phyloP scores from a whole-genome alignment of 2,113 vertebrate species.

The Mugil cephalus region DNA sequence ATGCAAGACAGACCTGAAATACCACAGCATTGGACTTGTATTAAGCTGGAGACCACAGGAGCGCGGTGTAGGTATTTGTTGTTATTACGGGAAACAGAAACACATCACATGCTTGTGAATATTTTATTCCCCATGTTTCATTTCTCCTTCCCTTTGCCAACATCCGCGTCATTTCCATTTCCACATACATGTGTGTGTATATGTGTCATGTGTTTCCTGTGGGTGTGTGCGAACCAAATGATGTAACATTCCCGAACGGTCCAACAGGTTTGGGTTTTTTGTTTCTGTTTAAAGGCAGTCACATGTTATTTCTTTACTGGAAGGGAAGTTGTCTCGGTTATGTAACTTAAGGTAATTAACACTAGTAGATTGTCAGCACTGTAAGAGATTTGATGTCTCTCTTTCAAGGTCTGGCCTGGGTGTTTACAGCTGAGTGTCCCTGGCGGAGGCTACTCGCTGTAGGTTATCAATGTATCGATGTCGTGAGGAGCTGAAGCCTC shows the following conservation, averaged over 20 bases:
- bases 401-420: constrained; percentile 16
- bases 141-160: constrained; percentile 18
- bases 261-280: constrained; percentile 15
- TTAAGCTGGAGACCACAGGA: not conserved
- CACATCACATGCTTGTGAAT: not conserved
- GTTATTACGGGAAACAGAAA: not conserved
- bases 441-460: constrained; percentile 30
- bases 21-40: constrained; percentile 4
- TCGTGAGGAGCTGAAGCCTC: constrained; percentile 15
- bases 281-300: constrained; percentile 9
- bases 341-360: constrained; percentile 31
- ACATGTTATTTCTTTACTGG: constrained; percentile 14
- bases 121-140: constrained; percentile 11
- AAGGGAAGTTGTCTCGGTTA: constrained; percentile 13
- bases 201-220: constrained; percentile 45
- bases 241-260: not conserved
- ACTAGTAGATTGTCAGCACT: constrained; percentile 4
- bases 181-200: constrained; percentile 14
- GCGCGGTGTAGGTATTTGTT: not conserved
- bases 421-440: constrained; percentile 31
- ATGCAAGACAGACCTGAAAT: constrained; percentile 30
- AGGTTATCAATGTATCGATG: constrained; percentile 29
- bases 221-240: constrained; percentile 6
- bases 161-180: constrained; percentile 54
- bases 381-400: constrained; percentile 26